Conservation (phyloP, 2,113 vertebrate genomes). For the Zosterops lateralis region DNA sequence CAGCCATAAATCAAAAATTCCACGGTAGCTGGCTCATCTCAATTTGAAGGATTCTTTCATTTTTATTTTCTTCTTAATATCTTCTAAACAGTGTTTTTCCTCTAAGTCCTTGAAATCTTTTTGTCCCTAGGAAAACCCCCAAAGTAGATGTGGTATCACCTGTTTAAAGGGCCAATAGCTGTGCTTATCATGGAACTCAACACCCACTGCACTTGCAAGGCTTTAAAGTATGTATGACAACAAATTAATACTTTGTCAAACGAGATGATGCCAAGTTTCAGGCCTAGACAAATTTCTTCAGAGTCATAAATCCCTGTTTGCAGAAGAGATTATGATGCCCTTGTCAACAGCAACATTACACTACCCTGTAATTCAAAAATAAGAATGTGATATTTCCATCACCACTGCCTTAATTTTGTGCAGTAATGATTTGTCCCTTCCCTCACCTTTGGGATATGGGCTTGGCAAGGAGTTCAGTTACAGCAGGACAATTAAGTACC, state of each 20-base stretch:
- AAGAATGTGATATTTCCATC: neutral
- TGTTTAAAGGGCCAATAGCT: neutral
- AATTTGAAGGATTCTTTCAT: neutral
- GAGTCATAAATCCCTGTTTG: neutral
- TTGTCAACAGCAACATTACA: constrained; percentile 16
- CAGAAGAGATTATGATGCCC: neutral
- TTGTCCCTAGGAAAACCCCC: neutral
- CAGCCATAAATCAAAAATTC: neutral
- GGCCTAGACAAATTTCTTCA: neutral
- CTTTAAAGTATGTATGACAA: neutral
- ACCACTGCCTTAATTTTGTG: constrained; percentile 5
- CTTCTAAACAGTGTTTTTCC: neutral
- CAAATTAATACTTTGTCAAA: neutral
- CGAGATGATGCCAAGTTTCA: neutral
- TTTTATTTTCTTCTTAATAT: neutral
- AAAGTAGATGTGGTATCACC: neutral
- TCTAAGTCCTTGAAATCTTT: neutral
- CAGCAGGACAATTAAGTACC: neutral
- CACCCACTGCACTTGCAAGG: neutral
- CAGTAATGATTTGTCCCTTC: constrained; percentile 15
- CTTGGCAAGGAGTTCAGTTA: neutral
- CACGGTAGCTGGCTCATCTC: neutral
- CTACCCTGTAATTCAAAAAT: constrained; percentile 21
- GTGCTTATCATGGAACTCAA: neutral
- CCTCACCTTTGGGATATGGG: neutral